A percentile compares a stretch with the other conserved stretches of the same genome.
Evolutionary conservation across 2,797 vertebrate species (phyloP).

Genomic region (Chelonia mydas): DNA sequence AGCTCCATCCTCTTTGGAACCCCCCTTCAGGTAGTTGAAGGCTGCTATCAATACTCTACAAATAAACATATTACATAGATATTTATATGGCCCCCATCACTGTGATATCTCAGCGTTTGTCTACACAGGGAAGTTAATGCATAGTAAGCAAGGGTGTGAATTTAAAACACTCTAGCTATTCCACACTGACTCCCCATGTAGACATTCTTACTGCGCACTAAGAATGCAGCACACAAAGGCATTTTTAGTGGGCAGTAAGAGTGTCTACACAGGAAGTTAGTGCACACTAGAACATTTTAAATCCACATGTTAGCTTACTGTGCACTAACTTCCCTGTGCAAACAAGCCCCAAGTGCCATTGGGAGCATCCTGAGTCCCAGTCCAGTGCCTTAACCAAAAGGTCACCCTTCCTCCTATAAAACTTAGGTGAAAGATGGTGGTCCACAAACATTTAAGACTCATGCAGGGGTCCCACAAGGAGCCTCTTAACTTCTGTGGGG

Average conservation of each 20-base stretch:
- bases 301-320: too few species aligned
- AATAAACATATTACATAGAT: not conserved
- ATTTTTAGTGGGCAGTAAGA: not conserved
- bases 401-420: not conserved
- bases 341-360: not conserved
- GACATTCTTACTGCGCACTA: not conserved
- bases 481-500: too few species aligned
- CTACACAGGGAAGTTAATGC: not conserved
- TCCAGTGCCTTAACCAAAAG: not conserved
- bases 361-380: not conserved
- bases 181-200: not conserved
- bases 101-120: not conserved
- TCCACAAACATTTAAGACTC: too few species aligned
- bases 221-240: not conserved
- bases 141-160: not conserved
- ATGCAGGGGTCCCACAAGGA: too few species aligned
- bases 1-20: too few species aligned
- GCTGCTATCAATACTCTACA: not conserved
- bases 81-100: not conserved
- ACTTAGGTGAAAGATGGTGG: not conserved
- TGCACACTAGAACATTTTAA: too few species aligned
- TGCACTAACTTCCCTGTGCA: too few species aligned
- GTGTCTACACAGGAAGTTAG: too few species aligned
- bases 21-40: too few species aligned
- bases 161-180: not conserved